Conservation (phyloP, 2,797 vertebrate genomes). For the Threskiornis aethiopicus region DNA sequence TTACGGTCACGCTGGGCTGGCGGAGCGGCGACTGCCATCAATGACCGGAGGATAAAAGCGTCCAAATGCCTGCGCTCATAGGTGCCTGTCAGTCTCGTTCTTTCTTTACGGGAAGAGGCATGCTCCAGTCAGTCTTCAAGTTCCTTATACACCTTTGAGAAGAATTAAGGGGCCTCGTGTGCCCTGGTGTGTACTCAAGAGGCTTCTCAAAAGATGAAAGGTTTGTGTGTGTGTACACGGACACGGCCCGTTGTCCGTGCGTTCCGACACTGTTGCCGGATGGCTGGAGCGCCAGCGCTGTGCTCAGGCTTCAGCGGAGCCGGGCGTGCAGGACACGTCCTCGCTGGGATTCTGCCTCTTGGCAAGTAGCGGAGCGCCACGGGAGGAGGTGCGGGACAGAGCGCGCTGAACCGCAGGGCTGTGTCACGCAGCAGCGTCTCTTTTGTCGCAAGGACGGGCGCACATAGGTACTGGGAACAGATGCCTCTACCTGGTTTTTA, state of each 20-base stretch:
- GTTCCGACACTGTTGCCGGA: neutral
- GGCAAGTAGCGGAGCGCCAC: too few species aligned
- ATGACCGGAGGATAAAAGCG: neutral
- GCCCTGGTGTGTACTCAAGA: neutral
- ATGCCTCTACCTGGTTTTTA: accelerated
- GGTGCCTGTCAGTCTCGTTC: accelerated
- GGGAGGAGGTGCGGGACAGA: too few species aligned
- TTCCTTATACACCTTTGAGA: neutral
- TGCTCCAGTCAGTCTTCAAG: neutral
- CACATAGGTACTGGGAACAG: too few species aligned
- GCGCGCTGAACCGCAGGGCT: too few species aligned
- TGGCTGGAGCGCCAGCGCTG: neutral
- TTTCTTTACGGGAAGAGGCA: too few species aligned
- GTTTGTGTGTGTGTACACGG: accelerated
- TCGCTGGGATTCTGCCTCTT: too few species aligned
- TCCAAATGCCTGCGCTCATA: accelerated
- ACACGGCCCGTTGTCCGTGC: neutral
- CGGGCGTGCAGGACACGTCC: neutral
- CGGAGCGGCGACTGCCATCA: neutral
- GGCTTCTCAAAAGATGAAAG: neutral
- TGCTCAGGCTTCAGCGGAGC: neutral
- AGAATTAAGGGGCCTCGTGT: accelerated
- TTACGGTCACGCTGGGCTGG: accelerated
- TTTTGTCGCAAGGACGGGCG: too few species aligned
- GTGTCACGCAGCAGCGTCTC: too few species aligned